Conservation (phyloP, 2,113 vertebrate species). For the Falcunculus frontatus region DNA sequence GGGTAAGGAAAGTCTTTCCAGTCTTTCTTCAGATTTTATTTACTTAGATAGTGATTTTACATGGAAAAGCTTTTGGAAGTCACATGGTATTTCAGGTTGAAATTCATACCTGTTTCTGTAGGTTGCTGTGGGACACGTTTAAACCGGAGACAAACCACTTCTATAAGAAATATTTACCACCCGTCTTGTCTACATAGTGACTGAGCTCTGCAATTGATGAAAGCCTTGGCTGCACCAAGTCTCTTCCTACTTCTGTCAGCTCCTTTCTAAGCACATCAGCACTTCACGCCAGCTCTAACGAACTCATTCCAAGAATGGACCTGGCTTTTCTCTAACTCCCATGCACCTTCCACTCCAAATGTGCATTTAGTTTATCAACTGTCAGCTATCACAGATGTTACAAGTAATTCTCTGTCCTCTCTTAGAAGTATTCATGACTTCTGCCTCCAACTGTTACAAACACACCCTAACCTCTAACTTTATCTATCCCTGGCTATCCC, state of each 20-base stretch:
- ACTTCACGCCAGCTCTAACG: background rate
- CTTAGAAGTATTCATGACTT: background rate
- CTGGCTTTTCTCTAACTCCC: background rate
- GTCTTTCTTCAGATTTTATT: background rate
- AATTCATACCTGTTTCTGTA: background rate
- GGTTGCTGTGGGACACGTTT: background rate
- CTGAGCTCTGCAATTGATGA: background rate
- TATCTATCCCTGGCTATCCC: background rate
- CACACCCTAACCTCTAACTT: background rate
- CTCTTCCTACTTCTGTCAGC: background rate
- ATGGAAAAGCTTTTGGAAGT: background rate
- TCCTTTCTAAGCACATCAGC: background rate
- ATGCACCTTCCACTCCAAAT: background rate
- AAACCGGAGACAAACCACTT: background rate
- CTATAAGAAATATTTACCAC: background rate
- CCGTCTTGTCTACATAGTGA: background rate
- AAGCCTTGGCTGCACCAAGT: background rate
- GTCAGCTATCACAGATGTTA: background rate
- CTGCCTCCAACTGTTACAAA: background rate
- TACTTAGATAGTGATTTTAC: background rate
- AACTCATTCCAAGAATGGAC: background rate
- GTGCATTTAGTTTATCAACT: background rate
- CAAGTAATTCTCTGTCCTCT: background rate
- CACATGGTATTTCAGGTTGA: background rate
- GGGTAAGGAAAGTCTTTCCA: background rate